Conservation (phyloP, 2,113 vertebrate species). For the Crypturellus undulatus region DNA sequence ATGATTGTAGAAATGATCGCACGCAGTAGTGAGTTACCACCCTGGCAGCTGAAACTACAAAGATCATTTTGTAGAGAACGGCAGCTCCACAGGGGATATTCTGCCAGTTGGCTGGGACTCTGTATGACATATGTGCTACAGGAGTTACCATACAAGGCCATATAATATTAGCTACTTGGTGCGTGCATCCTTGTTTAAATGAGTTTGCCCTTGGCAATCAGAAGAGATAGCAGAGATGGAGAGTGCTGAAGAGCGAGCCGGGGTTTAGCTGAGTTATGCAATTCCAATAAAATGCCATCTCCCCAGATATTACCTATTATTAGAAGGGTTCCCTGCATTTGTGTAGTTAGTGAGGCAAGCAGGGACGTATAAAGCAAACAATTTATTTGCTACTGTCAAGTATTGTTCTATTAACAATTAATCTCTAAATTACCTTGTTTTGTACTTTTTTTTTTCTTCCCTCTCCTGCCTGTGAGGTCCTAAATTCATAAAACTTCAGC, state of each 20-base stretch:
- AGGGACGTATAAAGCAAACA: slow-evolving; percentile 32
- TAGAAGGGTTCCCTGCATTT: slow-evolving; percentile 16
- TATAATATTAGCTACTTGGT: not conserved
- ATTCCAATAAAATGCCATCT: slow-evolving; percentile 10
- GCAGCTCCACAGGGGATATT: not conserved
- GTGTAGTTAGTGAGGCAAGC: slow-evolving; percentile 21
- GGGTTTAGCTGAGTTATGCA: not conserved
- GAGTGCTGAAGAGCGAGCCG: not conserved
- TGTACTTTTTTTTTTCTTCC: not conserved
- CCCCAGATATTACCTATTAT: slow-evolving; percentile 9
- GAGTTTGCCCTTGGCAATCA: not conserved
- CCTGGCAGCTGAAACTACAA: not conserved
- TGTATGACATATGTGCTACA: accelerated
- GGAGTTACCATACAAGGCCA: not conserved
- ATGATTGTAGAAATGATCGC: not conserved
- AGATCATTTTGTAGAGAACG: not conserved
- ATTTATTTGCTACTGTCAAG: slow-evolving; percentile 24
- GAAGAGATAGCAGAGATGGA: not conserved
- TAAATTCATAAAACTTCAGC: not conserved
- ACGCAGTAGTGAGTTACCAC: not conserved
- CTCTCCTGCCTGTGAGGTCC: not conserved
- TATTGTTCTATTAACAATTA: slow-evolving; percentile 5
- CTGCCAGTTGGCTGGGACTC: not conserved
- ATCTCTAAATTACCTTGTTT: slow-evolving; percentile 35
- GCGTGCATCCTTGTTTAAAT: not conserved